Percentiles rank a stretch among this genome's conserved stretches.
These are phyloP conservation scores for Drosophila insularis DNA, from an alignment of 1,140 invertebrate genomes.

Conservation along the genomic window DNA sequence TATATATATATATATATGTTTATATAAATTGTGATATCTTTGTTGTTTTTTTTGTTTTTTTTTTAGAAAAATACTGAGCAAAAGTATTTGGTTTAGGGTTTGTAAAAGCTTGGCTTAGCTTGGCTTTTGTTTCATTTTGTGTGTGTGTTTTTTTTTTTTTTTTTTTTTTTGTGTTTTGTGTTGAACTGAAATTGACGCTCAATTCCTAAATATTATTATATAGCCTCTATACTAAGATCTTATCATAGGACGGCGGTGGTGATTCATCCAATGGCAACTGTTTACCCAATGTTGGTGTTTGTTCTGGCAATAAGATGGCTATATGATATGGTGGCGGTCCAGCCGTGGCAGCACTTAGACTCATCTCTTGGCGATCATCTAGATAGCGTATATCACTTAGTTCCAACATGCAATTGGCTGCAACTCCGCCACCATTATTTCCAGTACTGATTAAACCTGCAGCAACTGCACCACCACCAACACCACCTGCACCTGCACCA, in stretches of 20 bases:
- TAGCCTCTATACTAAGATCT: conserved; percentile 82
- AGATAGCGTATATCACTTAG: conserved; percentile 56
- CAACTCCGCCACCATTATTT: neutral
- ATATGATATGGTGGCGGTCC: conserved; percentile 85
- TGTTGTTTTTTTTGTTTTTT: neutral
- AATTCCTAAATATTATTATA: conserved; percentile 44
- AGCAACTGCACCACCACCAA: conserved; percentile 37
- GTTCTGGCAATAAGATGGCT: conserved; percentile 85
- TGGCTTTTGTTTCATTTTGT: conserved; percentile 27
- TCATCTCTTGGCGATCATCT: conserved; percentile 49
- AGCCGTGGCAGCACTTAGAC: conserved; percentile 45
- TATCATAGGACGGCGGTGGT: conserved; percentile 85
- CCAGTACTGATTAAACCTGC: neutral
- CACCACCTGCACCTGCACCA: conserved; percentile 39
- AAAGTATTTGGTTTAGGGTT: conserved; percentile 51
- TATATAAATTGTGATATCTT: conserved; percentile 74
- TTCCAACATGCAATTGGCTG: conserved; percentile 50
- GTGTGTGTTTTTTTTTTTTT: neutral
- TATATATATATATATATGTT: conserved; percentile 50
- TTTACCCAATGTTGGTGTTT: conserved; percentile 61
- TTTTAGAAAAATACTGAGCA: conserved; percentile 78
- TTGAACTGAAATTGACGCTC: conserved; percentile 57
- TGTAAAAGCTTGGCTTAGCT: conserved; percentile 32
- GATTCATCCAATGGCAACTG: conserved; percentile 83
- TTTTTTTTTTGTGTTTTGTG: conserved; percentile 6